These are phyloP conservation scores for Bombus superbus DNA, from an alignment of 1,140 invertebrate genomes.

Conservation along the genomic window DNA sequence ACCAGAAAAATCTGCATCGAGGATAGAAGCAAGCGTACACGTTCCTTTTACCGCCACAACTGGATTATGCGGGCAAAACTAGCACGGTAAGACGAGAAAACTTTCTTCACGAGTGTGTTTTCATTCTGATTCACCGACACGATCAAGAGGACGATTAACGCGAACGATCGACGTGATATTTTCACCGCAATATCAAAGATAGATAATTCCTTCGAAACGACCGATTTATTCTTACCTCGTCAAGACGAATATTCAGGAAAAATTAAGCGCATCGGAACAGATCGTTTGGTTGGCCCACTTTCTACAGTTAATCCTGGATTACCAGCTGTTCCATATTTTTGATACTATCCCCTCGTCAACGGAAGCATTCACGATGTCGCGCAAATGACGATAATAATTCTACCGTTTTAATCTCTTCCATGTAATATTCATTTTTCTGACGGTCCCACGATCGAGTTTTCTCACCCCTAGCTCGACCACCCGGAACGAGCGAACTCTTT, in stretches of 20 bases:
- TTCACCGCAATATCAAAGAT: background rate
- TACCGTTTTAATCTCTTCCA: constrained; percentile 28
- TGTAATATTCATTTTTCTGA: constrained; percentile 27
- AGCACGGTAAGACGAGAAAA: background rate
- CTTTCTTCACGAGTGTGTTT: background rate
- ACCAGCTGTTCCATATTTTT: constrained; percentile 29
- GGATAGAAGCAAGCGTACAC: too few relatives aligned
- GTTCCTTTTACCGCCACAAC: background rate
- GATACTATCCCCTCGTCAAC: background rate
- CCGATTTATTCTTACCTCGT: background rate
- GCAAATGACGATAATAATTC: constrained; percentile 27
- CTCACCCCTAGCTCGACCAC: background rate
- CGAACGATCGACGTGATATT: background rate
- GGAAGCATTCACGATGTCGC: constrained; percentile 12
- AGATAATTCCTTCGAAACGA: background rate
- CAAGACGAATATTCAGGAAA: background rate
- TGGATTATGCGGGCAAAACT: too few relatives aligned
- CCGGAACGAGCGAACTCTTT: background rate
- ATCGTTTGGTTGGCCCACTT: constrained; percentile 13
- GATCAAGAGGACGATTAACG: too few relatives aligned
- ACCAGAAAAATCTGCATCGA: too few relatives aligned
- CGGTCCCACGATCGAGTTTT: background rate
- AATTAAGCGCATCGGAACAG: background rate
- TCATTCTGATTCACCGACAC: background rate
- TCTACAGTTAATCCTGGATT: constrained; percentile 24